These are phyloP conservation scores for Smutsia gigantea DNA, from an alignment of 2,797 vertebrate genomes.

Conservation along the genomic window DNA sequence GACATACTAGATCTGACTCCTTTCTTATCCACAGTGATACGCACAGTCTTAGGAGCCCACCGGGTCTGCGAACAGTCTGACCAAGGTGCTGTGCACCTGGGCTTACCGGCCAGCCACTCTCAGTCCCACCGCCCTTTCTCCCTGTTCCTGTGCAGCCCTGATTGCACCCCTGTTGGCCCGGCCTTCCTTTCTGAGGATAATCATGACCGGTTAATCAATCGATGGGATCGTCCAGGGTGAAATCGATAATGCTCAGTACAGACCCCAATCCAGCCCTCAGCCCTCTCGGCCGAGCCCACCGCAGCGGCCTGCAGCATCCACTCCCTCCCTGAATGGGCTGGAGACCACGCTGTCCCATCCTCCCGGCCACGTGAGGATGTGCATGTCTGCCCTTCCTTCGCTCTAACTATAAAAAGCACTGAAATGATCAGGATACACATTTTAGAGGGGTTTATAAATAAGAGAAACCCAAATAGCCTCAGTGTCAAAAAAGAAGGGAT, in stretches of 20 bases:
- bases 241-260: accelerated
- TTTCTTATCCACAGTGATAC: not conserved
- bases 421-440: not conserved
- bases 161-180: accelerated
- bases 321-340: not conserved
- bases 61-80: not conserved
- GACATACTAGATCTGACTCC: not conserved
- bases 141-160: not conserved
- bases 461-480: not conserved
- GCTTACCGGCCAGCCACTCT: accelerated
- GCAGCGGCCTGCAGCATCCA: accelerated
- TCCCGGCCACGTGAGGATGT: not conserved
- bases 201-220: not conserved
- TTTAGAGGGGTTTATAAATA: not conserved
- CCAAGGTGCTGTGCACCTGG: accelerated
- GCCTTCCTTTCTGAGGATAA: not conserved
- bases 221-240: not conserved
- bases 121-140: not conserved
- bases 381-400: accelerated
- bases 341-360: accelerated
- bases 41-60: not conserved
- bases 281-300: not conserved
- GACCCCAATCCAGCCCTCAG: accelerated
- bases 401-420: not conserved
- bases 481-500: not conserved